Evolutionary conservation across 2,113 vertebrate genomes (phyloP).

Genomic region (Tupaia tana): DNA sequence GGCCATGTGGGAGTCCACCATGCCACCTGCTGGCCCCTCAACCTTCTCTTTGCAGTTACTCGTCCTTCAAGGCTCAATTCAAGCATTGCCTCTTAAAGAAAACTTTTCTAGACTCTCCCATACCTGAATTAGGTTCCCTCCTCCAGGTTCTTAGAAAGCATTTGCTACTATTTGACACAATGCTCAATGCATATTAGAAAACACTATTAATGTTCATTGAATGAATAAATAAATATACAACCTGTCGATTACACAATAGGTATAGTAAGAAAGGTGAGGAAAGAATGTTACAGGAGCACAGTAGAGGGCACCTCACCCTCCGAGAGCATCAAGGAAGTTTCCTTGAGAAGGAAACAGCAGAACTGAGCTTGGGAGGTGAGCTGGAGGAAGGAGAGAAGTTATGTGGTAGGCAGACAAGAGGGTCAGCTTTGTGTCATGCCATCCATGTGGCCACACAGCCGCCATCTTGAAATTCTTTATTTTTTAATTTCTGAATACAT

Average conservation of each 20-base stretch:
- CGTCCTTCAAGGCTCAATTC: neutral
- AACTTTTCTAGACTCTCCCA: neutral
- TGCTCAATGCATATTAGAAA: neutral
- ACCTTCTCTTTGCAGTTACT: neutral
- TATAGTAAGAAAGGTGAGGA: neutral
- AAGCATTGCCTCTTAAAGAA: neutral
- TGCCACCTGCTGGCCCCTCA: neutral
- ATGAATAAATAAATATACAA: neutral
- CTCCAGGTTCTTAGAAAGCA: neutral
- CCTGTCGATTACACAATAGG: neutral
- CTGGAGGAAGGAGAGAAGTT: neutral
- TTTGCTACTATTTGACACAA: neutral
- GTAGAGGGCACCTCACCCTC: neutral
- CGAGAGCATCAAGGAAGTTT: neutral
- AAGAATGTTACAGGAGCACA: neutral
- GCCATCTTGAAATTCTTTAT: neutral
- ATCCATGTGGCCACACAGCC: accelerated
- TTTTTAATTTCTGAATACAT: neutral
- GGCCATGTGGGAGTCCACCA: too few species aligned
- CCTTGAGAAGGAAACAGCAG: neutral
- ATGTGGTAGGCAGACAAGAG: neutral
- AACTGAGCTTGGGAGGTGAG: accelerated
- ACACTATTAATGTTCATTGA: neutral
- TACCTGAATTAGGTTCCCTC: neutral
- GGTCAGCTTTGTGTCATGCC: accelerated